phyloP scores from a whole-genome alignment of 92 coral and sea anemone species.

The Parazoanthus darwini region DNA sequence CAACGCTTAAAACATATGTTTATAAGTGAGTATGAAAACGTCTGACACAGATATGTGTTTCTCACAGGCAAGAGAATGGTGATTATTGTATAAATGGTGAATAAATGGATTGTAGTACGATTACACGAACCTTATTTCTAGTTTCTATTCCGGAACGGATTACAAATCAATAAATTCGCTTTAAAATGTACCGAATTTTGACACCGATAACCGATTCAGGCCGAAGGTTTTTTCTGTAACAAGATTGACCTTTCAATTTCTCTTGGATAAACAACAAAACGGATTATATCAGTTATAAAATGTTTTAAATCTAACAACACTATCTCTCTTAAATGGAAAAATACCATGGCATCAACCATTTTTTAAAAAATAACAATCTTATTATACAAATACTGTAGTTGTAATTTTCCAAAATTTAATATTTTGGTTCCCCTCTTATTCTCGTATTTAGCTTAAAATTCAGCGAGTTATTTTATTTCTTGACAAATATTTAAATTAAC shows the following conservation, averaged over 20 bases:
- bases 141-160: not conserved
- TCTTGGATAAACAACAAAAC: not conserved
- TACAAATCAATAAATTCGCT: not conserved
- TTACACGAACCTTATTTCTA: not conserved
- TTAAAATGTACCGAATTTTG: not conserved
- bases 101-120: not conserved
- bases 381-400: no score
- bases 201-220: not conserved
- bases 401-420: not conserved
- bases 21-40: no score
- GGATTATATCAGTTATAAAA: no score
- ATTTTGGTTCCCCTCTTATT: no score
- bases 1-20: no score
- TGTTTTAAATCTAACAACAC: no score
- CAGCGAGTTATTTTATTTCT: not conserved
- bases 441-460: no score
- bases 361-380: no score
- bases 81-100: not conserved
- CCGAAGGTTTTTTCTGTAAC: not conserved
- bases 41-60: not conserved
- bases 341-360: no score
- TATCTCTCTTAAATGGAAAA: not conserved
- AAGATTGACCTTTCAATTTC: not conserved
- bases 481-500: no score
- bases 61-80: not conserved